Conservation (phyloP, 2,113 vertebrate genomes). For the Fulica atra region DNA sequence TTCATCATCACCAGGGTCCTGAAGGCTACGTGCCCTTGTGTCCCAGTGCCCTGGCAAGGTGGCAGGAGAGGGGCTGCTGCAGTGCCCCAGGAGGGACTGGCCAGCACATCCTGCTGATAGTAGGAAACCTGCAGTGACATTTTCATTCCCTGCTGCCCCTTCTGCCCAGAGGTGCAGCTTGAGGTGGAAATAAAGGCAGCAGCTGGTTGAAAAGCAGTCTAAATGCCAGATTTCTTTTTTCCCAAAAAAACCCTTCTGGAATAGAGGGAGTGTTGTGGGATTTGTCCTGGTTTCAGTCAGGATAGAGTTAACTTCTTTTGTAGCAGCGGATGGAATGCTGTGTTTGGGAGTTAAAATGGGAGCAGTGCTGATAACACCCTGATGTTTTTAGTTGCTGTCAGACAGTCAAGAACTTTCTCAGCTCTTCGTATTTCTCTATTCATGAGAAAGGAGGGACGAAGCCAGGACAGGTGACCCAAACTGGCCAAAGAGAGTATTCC, state of each 20-base stretch:
- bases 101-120: neutral
- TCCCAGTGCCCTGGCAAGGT: neutral
- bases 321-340: no score
- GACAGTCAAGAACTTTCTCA: no score
- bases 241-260: neutral
- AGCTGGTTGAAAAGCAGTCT: neutral
- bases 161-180: neutral
- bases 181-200: neutral
- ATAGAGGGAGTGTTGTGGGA: neutral
- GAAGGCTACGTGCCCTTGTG: neutral
- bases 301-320: no score
- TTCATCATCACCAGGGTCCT: neutral
- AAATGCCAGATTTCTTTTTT: neutral
- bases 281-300: no score
- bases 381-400: no score
- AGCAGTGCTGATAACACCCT: no score
- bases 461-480: no score
- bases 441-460: no score
- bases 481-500: no score
- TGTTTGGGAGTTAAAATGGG: no score
- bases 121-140: fast-evolving
- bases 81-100: neutral
- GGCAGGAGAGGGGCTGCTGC: neutral
- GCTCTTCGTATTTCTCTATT: no score
- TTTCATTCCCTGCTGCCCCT: neutral